Base-by-base conservation (phyloP, 2,797 vertebrate genomes). In the Xenopus petersii region DNA sequence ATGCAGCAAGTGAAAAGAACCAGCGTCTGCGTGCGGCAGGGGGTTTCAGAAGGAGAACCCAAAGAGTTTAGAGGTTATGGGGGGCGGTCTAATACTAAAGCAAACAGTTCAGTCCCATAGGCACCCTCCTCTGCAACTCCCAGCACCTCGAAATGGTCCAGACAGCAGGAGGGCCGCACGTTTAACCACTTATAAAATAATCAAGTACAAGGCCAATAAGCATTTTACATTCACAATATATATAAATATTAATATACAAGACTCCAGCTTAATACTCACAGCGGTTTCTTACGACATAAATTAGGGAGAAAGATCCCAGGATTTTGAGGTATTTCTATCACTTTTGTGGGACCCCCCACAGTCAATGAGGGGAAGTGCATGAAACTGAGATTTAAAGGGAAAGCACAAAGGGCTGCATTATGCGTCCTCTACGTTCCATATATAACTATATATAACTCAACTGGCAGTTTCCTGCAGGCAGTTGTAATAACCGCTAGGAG, bases 291-390 rank as follows among this genome's bases (percentile, higher is more conserved):
- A 79, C 21, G 21, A 21, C 21, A 21, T 21, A 21, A 21, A 21
- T 70, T 74, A 80, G 75, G 82, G 82, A 26, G 6, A 11, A 6
- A 84, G 86, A 87, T 86, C 74, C 77, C 84, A 82, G 82, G 76
- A 80, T 76, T 82, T 73, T 58, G 0, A 76, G 69, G 8, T 85
- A 84, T 85, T 83, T 83, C 87, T 86, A 87, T 15, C 54, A 16
- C 16, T 17, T 17, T 56, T 2, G 49, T 51, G 11, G 49, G 49
- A 10, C 2, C 5, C 49, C 5, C 1, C 9, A 13, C 13, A 56
- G 4, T 56, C 16, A 17, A 56, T 8, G 15, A 2, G 7, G 13
- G 15, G 33, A 4, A 36, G 5, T 1, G 5, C 21, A 21, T 1
- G 1, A 21, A 21, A 21, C 21, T 21, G 21, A 21, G 21, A 21